Percentiles rank a stretch among this genome's conserved stretches.
phyloP scores from a whole-genome alignment of 2,797 vertebrate genomes.

The Neoniphon sammara region DNA sequence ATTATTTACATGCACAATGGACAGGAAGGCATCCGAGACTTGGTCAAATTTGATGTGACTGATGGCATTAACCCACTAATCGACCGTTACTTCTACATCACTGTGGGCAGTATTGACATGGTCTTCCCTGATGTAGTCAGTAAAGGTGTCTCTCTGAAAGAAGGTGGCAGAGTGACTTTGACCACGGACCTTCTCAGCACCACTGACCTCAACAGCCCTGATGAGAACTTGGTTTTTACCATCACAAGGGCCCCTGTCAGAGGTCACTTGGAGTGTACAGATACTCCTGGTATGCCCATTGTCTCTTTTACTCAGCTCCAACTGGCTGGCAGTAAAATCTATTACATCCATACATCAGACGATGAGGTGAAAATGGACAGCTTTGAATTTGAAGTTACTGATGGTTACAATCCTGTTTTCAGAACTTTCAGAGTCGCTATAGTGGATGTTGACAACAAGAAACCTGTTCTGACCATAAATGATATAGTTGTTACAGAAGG shows the following conservation, averaged over 20 bases:
- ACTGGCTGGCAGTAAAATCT: slow-evolving; percentile 94
- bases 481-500: slow-evolving; percentile 87
- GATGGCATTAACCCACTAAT: slow-evolving; percentile 93
- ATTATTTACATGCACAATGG: slow-evolving; percentile 89
- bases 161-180: slow-evolving; percentile 92
- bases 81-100: slow-evolving; percentile 95
- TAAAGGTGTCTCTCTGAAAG: slow-evolving; percentile 94
- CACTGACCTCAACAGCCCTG: slow-evolving; percentile 94
- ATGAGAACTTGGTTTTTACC: slow-evolving; percentile 93
- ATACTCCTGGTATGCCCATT: slow-evolving; percentile 87
- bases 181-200: slow-evolving; percentile 95
- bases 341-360: slow-evolving; percentile 94
- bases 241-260: slow-evolving; percentile 91
- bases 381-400: slow-evolving; percentile 96
- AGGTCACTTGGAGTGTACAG: slow-evolving; percentile 93
- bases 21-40: slow-evolving; percentile 89
- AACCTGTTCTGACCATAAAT: slow-evolving; percentile 91
- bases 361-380: slow-evolving; percentile 98
- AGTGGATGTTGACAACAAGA: slow-evolving; percentile 95
- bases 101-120: slow-evolving; percentile 88
- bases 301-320: slow-evolving; percentile 93
- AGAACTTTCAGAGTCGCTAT: slow-evolving; percentile 95
- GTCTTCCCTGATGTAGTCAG: slow-evolving; percentile 96
- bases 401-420: slow-evolving; percentile 94
- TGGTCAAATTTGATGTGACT: slow-evolving; percentile 95